Conservation (phyloP, 2,888 invertebrate species). For the Cristatella mucedo region DNA sequence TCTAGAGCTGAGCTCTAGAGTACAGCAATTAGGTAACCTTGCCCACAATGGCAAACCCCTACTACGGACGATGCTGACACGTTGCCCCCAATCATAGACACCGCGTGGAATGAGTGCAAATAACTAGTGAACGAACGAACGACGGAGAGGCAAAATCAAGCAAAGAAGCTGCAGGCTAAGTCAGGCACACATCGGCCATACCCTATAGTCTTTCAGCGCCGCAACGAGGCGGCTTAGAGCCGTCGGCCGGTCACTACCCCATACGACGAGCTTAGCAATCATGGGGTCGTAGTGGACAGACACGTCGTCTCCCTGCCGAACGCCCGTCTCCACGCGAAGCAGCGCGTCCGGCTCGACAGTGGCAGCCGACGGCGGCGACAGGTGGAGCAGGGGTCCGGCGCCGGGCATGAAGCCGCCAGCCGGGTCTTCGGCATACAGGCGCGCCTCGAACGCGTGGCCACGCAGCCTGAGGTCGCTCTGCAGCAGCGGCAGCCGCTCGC, state of each 20-base stretch:
- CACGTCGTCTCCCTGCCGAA: constrained; percentile 64
- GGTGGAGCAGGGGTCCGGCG: constrained; percentile 63
- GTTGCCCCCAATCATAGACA: no score
- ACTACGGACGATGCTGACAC: no score
- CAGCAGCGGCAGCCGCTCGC: constrained; percentile 61
- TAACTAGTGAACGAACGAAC: no score
- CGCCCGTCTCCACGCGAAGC: constrained; percentile 73
- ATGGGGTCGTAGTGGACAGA: constrained; percentile 98
- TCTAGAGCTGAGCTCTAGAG: no score
- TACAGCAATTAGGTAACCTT: no score
- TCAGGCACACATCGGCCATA: no score
- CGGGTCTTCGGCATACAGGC: constrained; percentile 78
- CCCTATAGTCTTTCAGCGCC: constrained; percentile 68
- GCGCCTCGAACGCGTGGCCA: constrained; percentile 87
- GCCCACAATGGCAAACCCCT: no score
- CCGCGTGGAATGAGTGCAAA: no score
- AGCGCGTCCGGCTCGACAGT: constrained; percentile 47
- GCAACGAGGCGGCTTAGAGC: constrained; percentile 60
- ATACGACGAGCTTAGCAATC: constrained; percentile 95
- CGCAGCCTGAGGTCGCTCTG: constrained; percentile 60
- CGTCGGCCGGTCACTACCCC: constrained; percentile 66
- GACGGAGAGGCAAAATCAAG: no score
- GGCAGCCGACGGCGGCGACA: constrained; percentile 41
- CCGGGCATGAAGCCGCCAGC: constrained; percentile 71
- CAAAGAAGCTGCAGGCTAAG: no score